Conservation (phyloP, 1,140 invertebrate species). For the Heliconius eleuchia region DNA sequence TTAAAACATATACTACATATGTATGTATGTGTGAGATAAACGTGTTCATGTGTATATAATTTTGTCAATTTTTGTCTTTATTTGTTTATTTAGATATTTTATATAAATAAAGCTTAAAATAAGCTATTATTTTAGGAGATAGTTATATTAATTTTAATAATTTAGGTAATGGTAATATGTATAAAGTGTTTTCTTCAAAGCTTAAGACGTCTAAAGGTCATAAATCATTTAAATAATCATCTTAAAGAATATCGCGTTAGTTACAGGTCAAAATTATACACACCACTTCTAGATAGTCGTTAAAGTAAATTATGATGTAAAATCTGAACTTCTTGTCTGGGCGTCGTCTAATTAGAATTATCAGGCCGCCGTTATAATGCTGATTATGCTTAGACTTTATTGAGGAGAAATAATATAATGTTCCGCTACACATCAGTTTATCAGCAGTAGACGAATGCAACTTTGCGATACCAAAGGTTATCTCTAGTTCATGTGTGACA, state of each 20-base stretch:
- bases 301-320: background rate
- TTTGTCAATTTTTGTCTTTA: too few species aligned
- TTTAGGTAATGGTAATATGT: too few species aligned
- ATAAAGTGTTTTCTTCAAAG: too few species aligned
- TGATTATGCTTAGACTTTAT: constrained; percentile 2
- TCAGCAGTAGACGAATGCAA: constrained; percentile 1
- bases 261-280: background rate
- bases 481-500: constrained; percentile 22
- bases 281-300: background rate
- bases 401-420: constrained; percentile 9
- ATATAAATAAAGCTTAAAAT: too few species aligned
- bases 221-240: background rate
- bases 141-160: too few species aligned
- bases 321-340: constrained; percentile 41
- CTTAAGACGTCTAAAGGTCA: background rate
- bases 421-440: background rate
- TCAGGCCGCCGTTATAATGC: background rate
- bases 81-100: too few species aligned
- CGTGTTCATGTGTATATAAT: too few species aligned
- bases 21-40: too few species aligned
- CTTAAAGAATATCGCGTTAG: background rate
- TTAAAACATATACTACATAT: too few species aligned
- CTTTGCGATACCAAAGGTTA: constrained; percentile 22
- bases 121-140: too few species aligned
- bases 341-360: constrained; percentile 39